Evolutionary conservation across 2,888 invertebrate genomes (phyloP), one percentile per base, ranked within the genome.

Genomic region (Ectobius pallidus): DNA sequence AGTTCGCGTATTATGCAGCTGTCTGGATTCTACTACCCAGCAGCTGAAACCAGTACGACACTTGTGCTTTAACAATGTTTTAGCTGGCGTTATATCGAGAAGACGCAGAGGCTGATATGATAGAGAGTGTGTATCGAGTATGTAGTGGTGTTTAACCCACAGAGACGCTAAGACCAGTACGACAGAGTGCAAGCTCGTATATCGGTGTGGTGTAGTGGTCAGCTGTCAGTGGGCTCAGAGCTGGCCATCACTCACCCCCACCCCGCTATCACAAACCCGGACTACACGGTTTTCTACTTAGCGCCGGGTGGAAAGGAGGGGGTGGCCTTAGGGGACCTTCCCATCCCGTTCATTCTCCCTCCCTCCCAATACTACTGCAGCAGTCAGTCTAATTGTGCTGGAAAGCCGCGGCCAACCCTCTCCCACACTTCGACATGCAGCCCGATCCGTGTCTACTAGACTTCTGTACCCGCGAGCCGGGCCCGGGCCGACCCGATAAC

Each of bases 221-320:
- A 74, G 74, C 74, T 74, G 74, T 74, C 74, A 74, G 67, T 72
- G 74, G 80, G 83, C 82, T 82, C 82, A 82, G 82, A 82, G 83
- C 83, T 82, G 82, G 79, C 82, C 83, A 83, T 84, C 83, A 83
- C 83, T 83, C 83, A 83, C 82, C 78, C 80, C 79, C 80, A 6
- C 81, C 80, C 79, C 77, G 61, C 74, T 73, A 68, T 73, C 68
- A 70, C 73, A 65, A 72, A 81, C 81, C 81, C 82, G 79, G 39
- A 52, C 82, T 82, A 84, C 83, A 84, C 80, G 84, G 81, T 83
- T 84, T 83, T 84, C 81, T 83, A 84, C 84, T 84, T 84, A 84
- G 83, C 81, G 81, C 81, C 80, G 78, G 79, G 80, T 79, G 79
- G 78, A 79, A 79, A 42, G 68, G 44, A 39, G 70, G 42, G 62